These are phyloP conservation scores for Todus mexicanus DNA, from an alignment of 2,797 vertebrate genomes.

Conservation along the genomic window DNA sequence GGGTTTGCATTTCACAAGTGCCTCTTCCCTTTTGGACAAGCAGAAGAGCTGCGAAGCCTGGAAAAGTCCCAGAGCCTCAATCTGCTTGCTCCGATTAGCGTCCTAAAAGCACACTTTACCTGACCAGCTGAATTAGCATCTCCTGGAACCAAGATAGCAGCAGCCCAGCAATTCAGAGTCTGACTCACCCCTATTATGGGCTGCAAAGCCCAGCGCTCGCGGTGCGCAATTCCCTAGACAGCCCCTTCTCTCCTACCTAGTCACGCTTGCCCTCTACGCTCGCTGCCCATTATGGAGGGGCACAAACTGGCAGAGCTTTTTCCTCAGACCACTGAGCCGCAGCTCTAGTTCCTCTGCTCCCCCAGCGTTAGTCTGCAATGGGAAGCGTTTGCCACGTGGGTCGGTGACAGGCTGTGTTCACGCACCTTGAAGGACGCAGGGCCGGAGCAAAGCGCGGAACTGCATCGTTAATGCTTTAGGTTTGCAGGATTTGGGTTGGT, in stretches of 20 bases:
- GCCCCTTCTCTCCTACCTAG: background rate
- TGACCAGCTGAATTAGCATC: constrained; percentile 48
- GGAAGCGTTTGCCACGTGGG: background rate
- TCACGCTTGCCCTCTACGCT: background rate
- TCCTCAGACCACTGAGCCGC: constrained; percentile 21
- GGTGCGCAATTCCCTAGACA: background rate
- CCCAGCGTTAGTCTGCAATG: fast-evolving
- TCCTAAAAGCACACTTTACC: constrained; percentile 36
- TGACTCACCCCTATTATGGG: background rate
- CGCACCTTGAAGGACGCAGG: background rate
- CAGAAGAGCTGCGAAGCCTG: background rate
- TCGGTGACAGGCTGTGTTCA: background rate
- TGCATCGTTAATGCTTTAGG: background rate
- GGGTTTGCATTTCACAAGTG: background rate
- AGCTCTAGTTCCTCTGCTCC: background rate
- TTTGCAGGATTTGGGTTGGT: background rate
- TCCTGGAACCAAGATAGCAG: constrained; percentile 22
- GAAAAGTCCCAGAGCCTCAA: background rate
- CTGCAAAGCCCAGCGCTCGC: background rate
- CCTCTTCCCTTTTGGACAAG: background rate
- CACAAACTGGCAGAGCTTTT: background rate
- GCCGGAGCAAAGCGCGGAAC: background rate
- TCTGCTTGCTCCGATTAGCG: background rate
- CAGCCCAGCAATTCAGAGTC: background rate
- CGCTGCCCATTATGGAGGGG: background rate